Conservation (phyloP, 2,888 invertebrate species). For the Trachelus iudaicus region DNA sequence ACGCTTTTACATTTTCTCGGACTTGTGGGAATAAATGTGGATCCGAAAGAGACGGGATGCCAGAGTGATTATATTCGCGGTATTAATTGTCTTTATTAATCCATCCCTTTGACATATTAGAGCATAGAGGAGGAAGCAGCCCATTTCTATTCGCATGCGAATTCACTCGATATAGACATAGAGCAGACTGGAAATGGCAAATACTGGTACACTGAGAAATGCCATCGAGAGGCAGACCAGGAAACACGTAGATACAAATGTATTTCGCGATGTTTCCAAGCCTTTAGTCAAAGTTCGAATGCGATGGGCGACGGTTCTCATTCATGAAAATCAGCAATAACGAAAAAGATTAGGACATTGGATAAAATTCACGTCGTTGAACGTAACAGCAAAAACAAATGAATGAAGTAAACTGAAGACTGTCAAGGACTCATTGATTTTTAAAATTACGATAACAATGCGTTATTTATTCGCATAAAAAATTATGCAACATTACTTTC, state of each 20-base stretch:
- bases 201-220: constrained; percentile 23
- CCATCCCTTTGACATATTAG: constrained; percentile 43
- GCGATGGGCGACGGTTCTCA: constrained; percentile 36
- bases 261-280: constrained; percentile 45
- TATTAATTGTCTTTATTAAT: constrained; percentile 38
- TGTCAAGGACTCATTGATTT: background rate
- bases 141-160: background rate
- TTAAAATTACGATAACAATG: background rate
- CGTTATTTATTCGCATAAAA: background rate
- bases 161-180: constrained; percentile 33
- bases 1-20: background rate
- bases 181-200: constrained; percentile 46
- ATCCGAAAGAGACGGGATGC: background rate
- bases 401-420: background rate
- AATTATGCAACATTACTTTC: background rate
- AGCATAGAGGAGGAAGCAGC: constrained; percentile 21
- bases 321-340: background rate
- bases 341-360: background rate
- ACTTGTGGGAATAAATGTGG: background rate
- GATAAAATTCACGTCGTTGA: background rate
- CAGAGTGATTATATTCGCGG: background rate
- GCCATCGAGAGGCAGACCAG: constrained; percentile 7
- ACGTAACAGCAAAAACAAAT: background rate
- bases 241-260: constrained; percentile 11
- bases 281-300: constrained; percentile 42